Evolutionary conservation across 1,140 invertebrate genomes (phyloP).

Genomic region (Halesus radiatus): DNA sequence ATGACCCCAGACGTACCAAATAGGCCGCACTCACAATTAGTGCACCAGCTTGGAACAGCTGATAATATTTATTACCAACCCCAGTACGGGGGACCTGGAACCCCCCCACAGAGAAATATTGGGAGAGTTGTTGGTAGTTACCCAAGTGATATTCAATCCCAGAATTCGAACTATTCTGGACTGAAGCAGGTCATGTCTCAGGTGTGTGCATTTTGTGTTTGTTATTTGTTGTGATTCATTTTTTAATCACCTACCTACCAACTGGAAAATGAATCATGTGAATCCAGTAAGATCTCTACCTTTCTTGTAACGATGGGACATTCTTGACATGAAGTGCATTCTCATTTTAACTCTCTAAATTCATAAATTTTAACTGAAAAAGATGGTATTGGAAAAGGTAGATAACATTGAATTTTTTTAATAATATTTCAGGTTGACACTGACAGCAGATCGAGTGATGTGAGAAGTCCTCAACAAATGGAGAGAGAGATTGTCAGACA

Average conservation of each 20-base stretch:
- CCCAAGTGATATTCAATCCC: slow-evolving; percentile 42
- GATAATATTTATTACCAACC: slow-evolving; percentile 56
- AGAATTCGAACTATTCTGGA: slow-evolving; percentile 29
- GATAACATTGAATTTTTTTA: background rate
- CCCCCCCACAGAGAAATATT: slow-evolving; percentile 31
- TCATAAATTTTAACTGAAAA: background rate
- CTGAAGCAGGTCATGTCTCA: slow-evolving; percentile 16
- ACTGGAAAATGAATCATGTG: background rate
- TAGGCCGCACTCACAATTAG: slow-evolving; percentile 52
- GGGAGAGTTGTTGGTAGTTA: slow-evolving; percentile 41
- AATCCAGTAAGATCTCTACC: background rate
- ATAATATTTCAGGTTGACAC: slow-evolving; percentile 47
- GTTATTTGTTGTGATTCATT: background rate
- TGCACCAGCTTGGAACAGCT: slow-evolving; percentile 47
- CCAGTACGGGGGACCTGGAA: slow-evolving; percentile 47
- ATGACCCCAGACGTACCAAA: slow-evolving; percentile 42
- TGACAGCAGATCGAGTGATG: slow-evolving; percentile 59
- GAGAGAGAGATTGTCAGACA: slow-evolving; percentile 71
- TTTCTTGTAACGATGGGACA: background rate
- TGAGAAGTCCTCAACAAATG: slow-evolving; percentile 72
- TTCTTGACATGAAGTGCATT: no score
- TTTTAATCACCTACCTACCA: background rate
- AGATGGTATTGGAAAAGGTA: no score
- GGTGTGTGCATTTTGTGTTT: slow-evolving; percentile 36
- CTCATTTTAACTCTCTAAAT: background rate